Evolutionary conservation across 30 jellyfish, hydroid and myxozoan genomes (phyloP).

Genomic region (Chrysaora quinquecirrha): DNA sequence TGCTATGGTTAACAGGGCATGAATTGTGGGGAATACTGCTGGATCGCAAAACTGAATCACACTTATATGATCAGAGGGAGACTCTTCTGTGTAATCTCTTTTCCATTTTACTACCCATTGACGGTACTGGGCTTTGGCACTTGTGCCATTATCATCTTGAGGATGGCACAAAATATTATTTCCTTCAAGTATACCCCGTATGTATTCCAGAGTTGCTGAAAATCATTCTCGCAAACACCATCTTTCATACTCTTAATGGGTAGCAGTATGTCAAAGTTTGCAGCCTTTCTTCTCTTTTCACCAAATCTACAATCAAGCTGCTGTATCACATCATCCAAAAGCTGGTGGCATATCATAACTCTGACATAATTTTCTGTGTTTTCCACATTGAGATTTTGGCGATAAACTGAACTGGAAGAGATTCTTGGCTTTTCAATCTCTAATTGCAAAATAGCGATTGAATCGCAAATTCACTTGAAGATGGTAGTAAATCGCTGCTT

Average conservation of each 20-base stretch:
- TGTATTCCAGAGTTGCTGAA: conserved; percentile 3
- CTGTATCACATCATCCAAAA: neutral
- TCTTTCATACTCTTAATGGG: neutral
- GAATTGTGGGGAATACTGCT: conserved; percentile 10
- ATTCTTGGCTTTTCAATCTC: conserved; percentile 1
- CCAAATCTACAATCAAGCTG: conserved; percentile 10
- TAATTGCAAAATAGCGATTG: neutral
- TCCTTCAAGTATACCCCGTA: conserved; percentile 18
- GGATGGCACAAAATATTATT: neutral
- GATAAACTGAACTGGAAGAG: neutral
- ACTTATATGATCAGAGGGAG: conserved; percentile 7
- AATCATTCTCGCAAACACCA: conserved; percentile 9
- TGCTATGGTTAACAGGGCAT: conserved; percentile 13
- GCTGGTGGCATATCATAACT: neutral
- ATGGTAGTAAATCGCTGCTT: conserved; percentile 21
- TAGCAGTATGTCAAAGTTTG: conserved; percentile 10
- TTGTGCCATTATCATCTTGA: neutral
- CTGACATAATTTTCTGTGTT: conserved; percentile 6
- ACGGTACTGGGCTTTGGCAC: conserved; percentile 9
- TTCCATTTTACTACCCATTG: conserved; percentile 16
- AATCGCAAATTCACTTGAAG: conserved; percentile 15
- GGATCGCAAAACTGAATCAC: conserved; percentile 11
- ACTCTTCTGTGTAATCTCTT: neutral
- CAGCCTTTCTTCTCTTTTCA: conserved; percentile 1
- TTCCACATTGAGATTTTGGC: conserved; percentile 6